These are phyloP conservation scores for Acestrorhynchus altus DNA, from an alignment of 2,797 vertebrate species.

Conservation along the genomic window DNA sequence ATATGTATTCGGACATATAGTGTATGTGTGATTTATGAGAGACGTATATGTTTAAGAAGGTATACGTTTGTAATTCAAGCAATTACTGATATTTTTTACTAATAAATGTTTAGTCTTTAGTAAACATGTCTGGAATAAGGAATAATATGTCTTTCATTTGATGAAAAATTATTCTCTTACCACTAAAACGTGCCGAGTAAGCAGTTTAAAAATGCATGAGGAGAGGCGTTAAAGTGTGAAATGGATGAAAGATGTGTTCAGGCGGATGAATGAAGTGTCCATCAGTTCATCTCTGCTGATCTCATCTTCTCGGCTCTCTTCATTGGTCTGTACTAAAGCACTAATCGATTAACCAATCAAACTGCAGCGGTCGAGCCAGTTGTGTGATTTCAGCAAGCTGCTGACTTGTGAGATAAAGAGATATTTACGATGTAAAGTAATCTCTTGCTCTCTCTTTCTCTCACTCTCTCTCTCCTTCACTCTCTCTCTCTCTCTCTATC, in stretches of 20 bases:
- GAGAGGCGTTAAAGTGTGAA: conserved; percentile 18
- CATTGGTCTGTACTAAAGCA: background rate
- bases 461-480: background rate
- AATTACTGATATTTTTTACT: too few species aligned
- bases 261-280: conserved; percentile 15
- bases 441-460: conserved; percentile 2
- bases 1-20: too few species aligned
- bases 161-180: background rate
- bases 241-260: conserved; percentile 2
- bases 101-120: too few species aligned
- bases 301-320: conserved; percentile 36
- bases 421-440: conserved; percentile 5
- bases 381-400: conserved; percentile 8
- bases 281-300: conserved; percentile 31
- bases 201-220: conserved; percentile 21
- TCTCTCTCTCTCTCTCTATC: background rate
- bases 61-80: too few species aligned
- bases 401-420: conserved; percentile 32
- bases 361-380: background rate
- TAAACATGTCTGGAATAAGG: too few species aligned
- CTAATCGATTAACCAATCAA: conserved; percentile 40
- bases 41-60: too few species aligned
- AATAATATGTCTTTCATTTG: background rate
- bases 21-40: too few species aligned
- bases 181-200: background rate